Evolutionary conservation across 2,797 vertebrate species (phyloP).

Genomic region (Prionace glauca): DNA sequence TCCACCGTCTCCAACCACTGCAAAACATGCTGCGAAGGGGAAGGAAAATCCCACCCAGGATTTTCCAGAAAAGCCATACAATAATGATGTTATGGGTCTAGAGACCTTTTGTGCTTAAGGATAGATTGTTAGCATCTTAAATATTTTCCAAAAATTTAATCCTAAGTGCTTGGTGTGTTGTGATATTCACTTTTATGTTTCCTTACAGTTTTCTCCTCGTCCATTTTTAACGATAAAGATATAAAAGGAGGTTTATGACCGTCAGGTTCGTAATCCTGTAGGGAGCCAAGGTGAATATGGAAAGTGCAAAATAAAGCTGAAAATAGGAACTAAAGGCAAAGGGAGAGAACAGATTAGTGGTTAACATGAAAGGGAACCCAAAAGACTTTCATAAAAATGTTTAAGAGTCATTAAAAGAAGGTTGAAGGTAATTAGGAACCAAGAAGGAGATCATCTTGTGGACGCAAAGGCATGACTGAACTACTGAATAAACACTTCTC

Average conservation of each 20-base stretch:
- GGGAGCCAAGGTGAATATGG: neutral
- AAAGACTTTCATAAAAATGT: too few relatives aligned
- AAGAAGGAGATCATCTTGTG: too few relatives aligned
- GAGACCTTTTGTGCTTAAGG: neutral
- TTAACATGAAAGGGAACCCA: neutral
- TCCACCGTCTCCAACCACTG: too few relatives aligned
- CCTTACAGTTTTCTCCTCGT: neutral
- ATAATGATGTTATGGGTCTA: neutral
- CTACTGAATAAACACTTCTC: too few relatives aligned
- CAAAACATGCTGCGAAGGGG: too few relatives aligned
- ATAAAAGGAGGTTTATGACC: neutral
- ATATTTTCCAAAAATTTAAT: neutral
- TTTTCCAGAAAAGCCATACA: neutral
- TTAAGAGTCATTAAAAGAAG: too few relatives aligned
- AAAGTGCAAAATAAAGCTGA: neutral
- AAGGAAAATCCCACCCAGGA: too few relatives aligned
- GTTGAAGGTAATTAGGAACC: too few relatives aligned
- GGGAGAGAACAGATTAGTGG: neutral
- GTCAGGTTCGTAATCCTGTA: neutral
- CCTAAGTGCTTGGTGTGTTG: neutral
- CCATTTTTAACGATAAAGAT: neutral
- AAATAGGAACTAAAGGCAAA: neutral
- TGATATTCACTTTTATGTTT: neutral
- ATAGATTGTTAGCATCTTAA: too few relatives aligned
- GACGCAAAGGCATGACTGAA: too few relatives aligned